A percentile compares a stretch with the other conserved stretches of the same genome.
phyloP scores from a whole-genome alignment of 1,140 invertebrate genomes.

The Physella acuta region DNA sequence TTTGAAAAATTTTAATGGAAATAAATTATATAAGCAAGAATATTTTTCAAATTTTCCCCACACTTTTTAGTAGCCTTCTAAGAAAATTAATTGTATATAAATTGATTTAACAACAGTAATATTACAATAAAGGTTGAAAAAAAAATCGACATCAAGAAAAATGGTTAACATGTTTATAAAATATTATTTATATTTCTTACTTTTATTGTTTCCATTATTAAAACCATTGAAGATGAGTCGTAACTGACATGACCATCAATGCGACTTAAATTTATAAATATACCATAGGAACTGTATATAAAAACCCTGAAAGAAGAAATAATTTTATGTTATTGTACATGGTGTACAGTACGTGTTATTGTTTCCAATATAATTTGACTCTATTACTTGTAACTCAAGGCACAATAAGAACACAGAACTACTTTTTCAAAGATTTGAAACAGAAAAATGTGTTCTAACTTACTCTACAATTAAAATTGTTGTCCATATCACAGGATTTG shows the following conservation, averaged over 20 bases:
- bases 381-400: no score
- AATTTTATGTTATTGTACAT: no score
- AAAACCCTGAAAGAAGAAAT: slow-evolving; percentile 41
- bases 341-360: no score
- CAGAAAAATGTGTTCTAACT: no score
- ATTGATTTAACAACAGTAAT: background rate
- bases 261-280: slow-evolving; percentile 56
- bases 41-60: background rate
- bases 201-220: slow-evolving; percentile 17
- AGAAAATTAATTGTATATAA: background rate
- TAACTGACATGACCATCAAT: slow-evolving; percentile 38
- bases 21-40: background rate
- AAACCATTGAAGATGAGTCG: slow-evolving; percentile 16
- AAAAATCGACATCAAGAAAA: slow-evolving; percentile 1
- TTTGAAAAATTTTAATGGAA: background rate
- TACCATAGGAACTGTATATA: slow-evolving; percentile 56
- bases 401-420: no score
- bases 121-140: background rate
- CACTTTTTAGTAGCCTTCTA: background rate
- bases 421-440: no score
- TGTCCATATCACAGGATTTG: no score
- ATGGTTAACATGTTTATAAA: background rate
- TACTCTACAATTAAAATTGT: no score
- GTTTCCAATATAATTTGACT: no score
- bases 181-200: slow-evolving; percentile 5